phyloP scores from a whole-genome alignment of 2,113 vertebrate species.

The Channa argus region DNA sequence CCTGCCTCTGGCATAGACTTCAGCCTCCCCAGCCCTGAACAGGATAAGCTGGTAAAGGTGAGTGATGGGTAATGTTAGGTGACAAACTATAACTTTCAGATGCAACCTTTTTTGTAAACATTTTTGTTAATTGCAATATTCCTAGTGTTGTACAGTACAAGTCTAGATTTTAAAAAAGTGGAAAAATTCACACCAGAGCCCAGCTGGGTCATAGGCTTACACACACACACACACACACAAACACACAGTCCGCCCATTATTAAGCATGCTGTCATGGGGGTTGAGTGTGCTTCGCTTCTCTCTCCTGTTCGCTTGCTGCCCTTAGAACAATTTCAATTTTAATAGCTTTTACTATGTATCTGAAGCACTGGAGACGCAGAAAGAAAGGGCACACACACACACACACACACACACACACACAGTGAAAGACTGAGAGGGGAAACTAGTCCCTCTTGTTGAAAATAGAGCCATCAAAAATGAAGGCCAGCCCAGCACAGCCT shows the following conservation, averaged over 20 bases:
- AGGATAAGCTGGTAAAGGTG: too few relatives aligned
- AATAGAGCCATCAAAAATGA: constrained; percentile 99
- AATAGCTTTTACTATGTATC: constrained; percentile 99
- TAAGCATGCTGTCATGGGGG: constrained; percentile 92
- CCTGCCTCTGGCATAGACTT: too few relatives aligned
- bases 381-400: constrained; percentile 57
- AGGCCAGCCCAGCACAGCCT: constrained; percentile 76
- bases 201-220: constrained; percentile 46
- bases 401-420: constrained; percentile 17
- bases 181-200: constrained; percentile 52
- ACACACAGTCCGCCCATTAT: constrained; percentile 84
- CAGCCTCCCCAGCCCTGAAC: too few relatives aligned
- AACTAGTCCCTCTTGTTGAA: constrained; percentile 84
- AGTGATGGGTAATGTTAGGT: too few relatives aligned
- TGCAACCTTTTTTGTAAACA: too few relatives aligned
- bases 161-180: background rate
- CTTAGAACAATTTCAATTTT: constrained; percentile 99
- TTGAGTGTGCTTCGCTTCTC: constrained; percentile 81
- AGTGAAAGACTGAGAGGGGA: constrained; percentile 24
- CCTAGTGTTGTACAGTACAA: too few relatives aligned
- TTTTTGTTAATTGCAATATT: too few relatives aligned
- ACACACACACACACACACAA: constrained; percentile 61
- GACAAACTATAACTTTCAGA: too few relatives aligned
- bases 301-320: constrained; percentile 89
- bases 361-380: constrained; percentile 88